Base-by-base conservation (phyloP, 1,140 invertebrate species). In the Glossosoma conforme region DNA sequence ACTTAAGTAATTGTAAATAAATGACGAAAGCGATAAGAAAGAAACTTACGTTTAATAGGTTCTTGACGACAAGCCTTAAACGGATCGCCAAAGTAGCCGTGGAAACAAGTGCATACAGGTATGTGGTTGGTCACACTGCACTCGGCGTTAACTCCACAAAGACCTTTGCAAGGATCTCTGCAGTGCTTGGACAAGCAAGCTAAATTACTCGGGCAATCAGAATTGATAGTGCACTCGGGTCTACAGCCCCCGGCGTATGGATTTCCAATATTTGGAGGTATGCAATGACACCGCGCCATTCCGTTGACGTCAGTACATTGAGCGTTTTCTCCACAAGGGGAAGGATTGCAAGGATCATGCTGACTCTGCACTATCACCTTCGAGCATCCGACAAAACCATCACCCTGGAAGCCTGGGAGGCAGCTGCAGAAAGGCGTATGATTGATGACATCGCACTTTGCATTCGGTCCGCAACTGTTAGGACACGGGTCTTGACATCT, bases 161-260 rank as follows among this genome's bases (percentile, higher is more conserved):
- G 78, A 21, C 89, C 88, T 44, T 81, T 84, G 65, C 91, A 94
- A n/a, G 91, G 91, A 76, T 93, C 85, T 56, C 87, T 74, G 61
- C 91, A 95, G 60, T 90, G 83, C 59, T 89, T 85, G 54, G 87
- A 85, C 22, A 91, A 72, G 67, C 92, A 95, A 22, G 88, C 83
- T 33, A 89, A 66, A 60, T 87, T 76, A 58, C 82, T 84, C 0
- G 87, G 77, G 67, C 92, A 95, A 58, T 94, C 89, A 1, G 85
- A 80, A 65, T 87, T 89, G 48, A 84, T 79, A 1, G 85, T 79
- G 65, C 89, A 92, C 65, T 92, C 89, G 1, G 89, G 88, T 48
- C 84, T 78, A 59, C 89, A 88, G 17, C 84, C 85, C 5, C 83
- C 82, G 2, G 77, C 77, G 58, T 88, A 88, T 0, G 86, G 84